Evolutionary conservation across 1,140 invertebrate species (phyloP).

Genomic region (Lasaia peninsularis): DNA sequence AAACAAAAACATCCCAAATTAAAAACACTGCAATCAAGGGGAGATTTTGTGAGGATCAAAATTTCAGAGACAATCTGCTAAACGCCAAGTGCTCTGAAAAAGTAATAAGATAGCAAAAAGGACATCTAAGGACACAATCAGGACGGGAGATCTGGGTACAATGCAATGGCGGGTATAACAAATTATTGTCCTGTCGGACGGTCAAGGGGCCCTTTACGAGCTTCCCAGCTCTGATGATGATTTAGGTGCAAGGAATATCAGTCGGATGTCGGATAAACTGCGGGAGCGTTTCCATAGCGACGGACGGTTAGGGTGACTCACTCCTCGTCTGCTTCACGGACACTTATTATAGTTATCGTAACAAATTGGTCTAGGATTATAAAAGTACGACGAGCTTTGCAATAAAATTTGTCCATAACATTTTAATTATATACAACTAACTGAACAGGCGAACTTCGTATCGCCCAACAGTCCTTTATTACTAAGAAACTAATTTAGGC

Average conservation of each 20-base stretch:
- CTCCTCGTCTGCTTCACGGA: constrained; percentile 57
- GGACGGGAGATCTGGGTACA: constrained; percentile 40
- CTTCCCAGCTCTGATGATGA: constrained; percentile 67
- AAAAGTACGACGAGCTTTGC: constrained; percentile 54
- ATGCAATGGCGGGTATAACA: constrained; percentile 50
- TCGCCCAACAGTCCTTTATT: too few species aligned
- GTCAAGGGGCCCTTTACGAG: constrained; percentile 62
- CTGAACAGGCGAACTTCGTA: too few species aligned
- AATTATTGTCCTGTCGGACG: constrained; percentile 56
- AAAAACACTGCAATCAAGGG: too few species aligned
- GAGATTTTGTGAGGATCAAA: too few species aligned
- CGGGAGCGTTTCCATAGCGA: constrained; percentile 55
- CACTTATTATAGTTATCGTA: constrained; percentile 71
- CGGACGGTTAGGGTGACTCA: constrained; percentile 38
- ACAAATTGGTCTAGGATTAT: constrained; percentile 69
- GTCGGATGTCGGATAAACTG: constrained; percentile 40
- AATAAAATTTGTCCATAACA: constrained; percentile 55
- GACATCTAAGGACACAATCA: constrained; percentile 43
- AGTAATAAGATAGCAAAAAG: constrained; percentile 18
- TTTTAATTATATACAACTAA: too few species aligned
- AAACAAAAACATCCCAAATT: too few species aligned
- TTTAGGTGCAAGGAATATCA: constrained; percentile 70
- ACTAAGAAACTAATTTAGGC: too few species aligned
- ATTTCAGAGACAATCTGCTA: too few species aligned
- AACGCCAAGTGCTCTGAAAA: too few species aligned